Conservation (phyloP, 1,140 invertebrate genomes). For the Hesperophylax magnus region DNA sequence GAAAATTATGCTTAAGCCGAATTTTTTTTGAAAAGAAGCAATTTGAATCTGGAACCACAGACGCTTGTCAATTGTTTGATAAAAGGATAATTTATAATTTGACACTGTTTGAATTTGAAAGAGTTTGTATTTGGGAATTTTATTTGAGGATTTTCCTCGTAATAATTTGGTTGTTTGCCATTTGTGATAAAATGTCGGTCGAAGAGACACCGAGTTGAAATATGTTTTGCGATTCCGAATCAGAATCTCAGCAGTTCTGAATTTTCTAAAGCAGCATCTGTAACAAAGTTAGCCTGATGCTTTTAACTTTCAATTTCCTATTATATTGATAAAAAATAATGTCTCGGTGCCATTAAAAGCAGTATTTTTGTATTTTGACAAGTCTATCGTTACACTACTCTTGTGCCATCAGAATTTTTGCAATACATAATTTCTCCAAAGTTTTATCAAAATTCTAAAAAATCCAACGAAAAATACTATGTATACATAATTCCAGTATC, state of each 20-base stretch:
- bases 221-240: background rate
- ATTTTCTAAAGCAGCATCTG: too few relatives aligned
- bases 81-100: background rate
- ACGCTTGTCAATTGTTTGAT: too few relatives aligned
- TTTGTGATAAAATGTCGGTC: conserved; percentile 27
- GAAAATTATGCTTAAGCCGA: too few relatives aligned
- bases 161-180: background rate
- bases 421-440: too few relatives aligned
- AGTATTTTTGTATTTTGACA: conserved; percentile 1
- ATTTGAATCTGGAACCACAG: too few relatives aligned
- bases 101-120: conserved; percentile 10
- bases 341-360: background rate
- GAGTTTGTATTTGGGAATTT: background rate
- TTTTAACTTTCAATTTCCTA: background rate
- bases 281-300: background rate
- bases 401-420: too few relatives aligned
- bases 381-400: background rate
- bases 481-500: too few relatives aligned
- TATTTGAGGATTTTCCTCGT: background rate
- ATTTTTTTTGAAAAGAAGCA: too few relatives aligned
- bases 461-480: too few relatives aligned
- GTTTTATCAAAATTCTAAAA: too few relatives aligned
- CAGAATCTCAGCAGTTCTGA: background rate
- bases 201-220: background rate
- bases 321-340: conserved; percentile 3